Conservation (phyloP, 2,113 vertebrate genomes). For the Eretmochelys imbricata region DNA sequence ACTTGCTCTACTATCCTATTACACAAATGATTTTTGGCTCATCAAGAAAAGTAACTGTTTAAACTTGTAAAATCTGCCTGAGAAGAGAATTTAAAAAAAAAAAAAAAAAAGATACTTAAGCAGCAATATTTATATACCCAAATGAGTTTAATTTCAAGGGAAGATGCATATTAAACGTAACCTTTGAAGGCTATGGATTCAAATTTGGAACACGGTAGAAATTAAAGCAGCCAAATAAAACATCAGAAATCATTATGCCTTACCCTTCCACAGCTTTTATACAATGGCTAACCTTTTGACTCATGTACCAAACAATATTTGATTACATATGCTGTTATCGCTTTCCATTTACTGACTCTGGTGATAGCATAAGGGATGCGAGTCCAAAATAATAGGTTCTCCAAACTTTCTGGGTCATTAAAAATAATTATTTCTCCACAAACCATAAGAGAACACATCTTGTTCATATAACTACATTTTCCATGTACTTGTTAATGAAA, state of each 20-base stretch:
- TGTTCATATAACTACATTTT: conserved; percentile 44
- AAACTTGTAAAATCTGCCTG: background rate
- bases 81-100: background rate
- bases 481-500: conserved; percentile 67
- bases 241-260: background rate
- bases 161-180: conserved; percentile 13
- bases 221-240: background rate
- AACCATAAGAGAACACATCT: conserved; percentile 45
- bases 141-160: background rate
- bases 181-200: conserved; percentile 15
- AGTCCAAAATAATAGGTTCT: conserved; percentile 26
- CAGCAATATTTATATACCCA: background rate
- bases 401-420: conserved; percentile 40
- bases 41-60: background rate
- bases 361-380: conserved; percentile 25
- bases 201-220: conserved; percentile 21
- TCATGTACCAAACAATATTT: conserved; percentile 20
- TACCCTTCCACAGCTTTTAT: background rate
- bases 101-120: background rate
- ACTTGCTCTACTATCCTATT: background rate
- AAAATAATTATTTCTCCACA: conserved; percentile 59
- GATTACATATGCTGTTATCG: conserved; percentile 14
- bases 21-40: background rate
- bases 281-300: conserved; percentile 10
- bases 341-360: conserved; percentile 38